Conservation (phyloP, 2,797 vertebrate genomes). For the Natrix natrix region DNA sequence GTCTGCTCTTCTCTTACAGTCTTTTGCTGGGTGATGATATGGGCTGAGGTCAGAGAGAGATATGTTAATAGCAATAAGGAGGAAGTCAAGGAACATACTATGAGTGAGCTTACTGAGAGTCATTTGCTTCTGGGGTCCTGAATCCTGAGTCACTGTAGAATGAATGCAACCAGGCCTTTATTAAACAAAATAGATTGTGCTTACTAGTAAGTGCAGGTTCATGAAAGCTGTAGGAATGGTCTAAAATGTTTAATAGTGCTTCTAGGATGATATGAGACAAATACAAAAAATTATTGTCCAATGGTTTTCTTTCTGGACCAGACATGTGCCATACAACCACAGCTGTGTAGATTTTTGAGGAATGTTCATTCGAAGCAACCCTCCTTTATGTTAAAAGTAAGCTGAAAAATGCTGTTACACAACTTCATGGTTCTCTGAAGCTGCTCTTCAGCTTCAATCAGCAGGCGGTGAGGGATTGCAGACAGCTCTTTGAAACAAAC, state of each 20-base stretch:
- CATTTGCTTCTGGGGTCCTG: background rate
- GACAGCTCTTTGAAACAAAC: background rate
- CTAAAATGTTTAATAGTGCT: background rate
- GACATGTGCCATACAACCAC: background rate
- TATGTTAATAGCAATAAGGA: background rate
- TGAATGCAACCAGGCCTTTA: background rate
- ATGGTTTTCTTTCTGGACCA: background rate
- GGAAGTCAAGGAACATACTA: background rate
- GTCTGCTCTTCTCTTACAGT: background rate
- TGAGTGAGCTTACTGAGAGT: background rate
- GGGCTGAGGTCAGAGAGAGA: background rate
- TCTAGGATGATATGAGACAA: background rate
- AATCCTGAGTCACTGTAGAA: background rate
- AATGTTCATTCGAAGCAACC: background rate
- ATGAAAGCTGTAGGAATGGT: background rate
- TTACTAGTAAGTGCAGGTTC: background rate
- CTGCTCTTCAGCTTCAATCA: background rate
- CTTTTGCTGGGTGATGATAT: background rate
- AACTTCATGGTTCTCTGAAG: background rate
- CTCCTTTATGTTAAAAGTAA: background rate
- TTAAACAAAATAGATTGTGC: background rate
- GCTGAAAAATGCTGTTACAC: background rate
- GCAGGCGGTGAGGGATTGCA: conserved; percentile 43
- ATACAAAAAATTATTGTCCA: background rate
- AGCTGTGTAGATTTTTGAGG: background rate